A percentile compares a stretch with the other conserved stretches of the same genome.
Evolutionary conservation across 2,888 invertebrate species (phyloP).

Genomic region (Fragum sueziense): DNA sequence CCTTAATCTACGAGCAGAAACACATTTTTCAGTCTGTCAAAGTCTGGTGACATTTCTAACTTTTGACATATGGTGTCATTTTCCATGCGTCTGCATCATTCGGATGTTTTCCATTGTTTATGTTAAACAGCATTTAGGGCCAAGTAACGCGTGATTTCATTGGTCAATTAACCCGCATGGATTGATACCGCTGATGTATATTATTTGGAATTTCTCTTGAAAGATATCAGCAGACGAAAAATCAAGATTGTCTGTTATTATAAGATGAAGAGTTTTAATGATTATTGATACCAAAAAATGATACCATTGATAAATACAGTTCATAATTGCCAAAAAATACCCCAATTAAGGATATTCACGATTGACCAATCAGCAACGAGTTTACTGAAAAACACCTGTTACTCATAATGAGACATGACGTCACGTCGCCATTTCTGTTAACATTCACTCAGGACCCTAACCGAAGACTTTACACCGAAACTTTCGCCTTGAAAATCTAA

Average conservation of each 20-base stretch:
- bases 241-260: too few relatives aligned
- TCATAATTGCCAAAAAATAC: not conserved
- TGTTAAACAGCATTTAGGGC: slow-evolving; percentile 41
- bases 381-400: slow-evolving; percentile 38
- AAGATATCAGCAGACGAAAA: too few relatives aligned
- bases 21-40: not conserved
- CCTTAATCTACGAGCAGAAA: not conserved
- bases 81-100: slow-evolving; percentile 25
- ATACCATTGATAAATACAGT: not conserved
- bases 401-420: slow-evolving; percentile 65
- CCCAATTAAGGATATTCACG: not conserved
- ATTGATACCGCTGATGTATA: too few relatives aligned
- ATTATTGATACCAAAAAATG: not conserved
- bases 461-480: slow-evolving; percentile 40
- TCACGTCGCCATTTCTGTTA: slow-evolving; percentile 63
- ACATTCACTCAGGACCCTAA: slow-evolving; percentile 44
- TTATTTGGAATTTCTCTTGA: too few relatives aligned
- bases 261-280: too few relatives aligned
- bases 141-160: slow-evolving; percentile 24
- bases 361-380: slow-evolving; percentile 49
- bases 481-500: slow-evolving; percentile 33
- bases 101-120: slow-evolving; percentile 55
- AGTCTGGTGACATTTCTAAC: slow-evolving; percentile 11
- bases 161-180: slow-evolving; percentile 13
- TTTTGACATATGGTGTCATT: slow-evolving; percentile 48